Evolutionary conservation across 2,888 invertebrate species (phyloP).

Genomic region (Tachystola acroxantha): DNA sequence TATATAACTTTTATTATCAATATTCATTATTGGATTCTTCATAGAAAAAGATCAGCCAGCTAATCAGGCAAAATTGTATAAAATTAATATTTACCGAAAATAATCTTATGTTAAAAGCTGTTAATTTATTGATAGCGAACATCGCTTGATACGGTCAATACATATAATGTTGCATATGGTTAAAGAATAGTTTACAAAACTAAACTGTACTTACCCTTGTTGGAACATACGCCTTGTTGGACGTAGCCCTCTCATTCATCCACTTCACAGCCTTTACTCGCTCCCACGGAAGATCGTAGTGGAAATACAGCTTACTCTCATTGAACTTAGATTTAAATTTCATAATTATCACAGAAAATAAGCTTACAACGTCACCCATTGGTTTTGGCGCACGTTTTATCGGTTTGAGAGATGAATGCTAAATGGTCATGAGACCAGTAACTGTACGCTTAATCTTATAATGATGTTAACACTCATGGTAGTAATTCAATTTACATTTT

Average conservation of each 20-base stretch:
- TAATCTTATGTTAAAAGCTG: too few relatives aligned
- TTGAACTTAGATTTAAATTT: slow-evolving; percentile 74
- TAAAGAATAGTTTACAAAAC: too few relatives aligned
- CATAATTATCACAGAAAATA: slow-evolving; percentile 74
- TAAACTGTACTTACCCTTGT: slow-evolving; percentile 76
- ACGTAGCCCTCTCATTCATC: slow-evolving; percentile 87
- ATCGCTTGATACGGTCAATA: too few relatives aligned
- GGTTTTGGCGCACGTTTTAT: slow-evolving; percentile 28
- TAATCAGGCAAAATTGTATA: too few relatives aligned
- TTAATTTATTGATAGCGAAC: too few relatives aligned
- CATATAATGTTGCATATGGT: too few relatives aligned
- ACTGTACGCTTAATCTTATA: slow-evolving; percentile 39
- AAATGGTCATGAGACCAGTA: slow-evolving; percentile 62
- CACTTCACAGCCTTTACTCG: slow-evolving; percentile 80
- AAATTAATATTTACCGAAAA: too few relatives aligned
- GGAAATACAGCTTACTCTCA: slow-evolving; percentile 66
- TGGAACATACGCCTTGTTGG: slow-evolving; percentile 90
- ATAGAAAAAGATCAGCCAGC: too few relatives aligned
- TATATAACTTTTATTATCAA: too few relatives aligned
- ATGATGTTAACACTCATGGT: slow-evolving; percentile 50
- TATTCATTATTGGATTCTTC: too few relatives aligned
- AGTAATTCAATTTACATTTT: slow-evolving; percentile 56
- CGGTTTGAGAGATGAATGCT: slow-evolving; percentile 35
- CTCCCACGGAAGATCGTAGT: slow-evolving; percentile 65
- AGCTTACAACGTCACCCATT: slow-evolving; percentile 73